Percentiles rank a stretch among this genome's conserved stretches.
Conservation (phyloP, 2,797 vertebrate species). For the Australoheros facetus region DNA sequence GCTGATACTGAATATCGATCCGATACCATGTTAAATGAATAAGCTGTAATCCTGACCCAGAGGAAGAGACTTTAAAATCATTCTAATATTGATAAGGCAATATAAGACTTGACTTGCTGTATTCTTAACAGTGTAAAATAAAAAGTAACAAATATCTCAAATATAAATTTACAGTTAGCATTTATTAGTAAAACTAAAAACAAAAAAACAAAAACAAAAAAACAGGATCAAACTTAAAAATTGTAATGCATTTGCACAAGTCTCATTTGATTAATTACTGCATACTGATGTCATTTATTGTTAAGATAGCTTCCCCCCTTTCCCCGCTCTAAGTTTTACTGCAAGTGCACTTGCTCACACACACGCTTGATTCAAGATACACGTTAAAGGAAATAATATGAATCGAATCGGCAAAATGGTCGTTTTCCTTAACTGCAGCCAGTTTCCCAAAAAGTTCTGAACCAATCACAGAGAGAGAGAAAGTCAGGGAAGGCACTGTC, state of each 20-base stretch:
- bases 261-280: not conserved
- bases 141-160: too few relatives aligned
- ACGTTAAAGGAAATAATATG: not conserved
- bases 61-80: too few relatives aligned
- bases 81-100: not conserved
- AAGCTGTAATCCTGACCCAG: too few relatives aligned
- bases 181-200: too few relatives aligned
- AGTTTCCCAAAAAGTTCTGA: not conserved
- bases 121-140: too few relatives aligned
- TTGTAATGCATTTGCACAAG: not conserved
- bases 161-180: too few relatives aligned
- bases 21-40: too few relatives aligned
- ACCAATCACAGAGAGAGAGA: too few relatives aligned
- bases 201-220: not conserved
- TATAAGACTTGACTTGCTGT: too few relatives aligned
- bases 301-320: accelerated
- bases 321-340: not conserved
- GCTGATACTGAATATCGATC: too few relatives aligned
- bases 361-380: not conserved
- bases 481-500: accelerated
- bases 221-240: not conserved
- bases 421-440: not conserved
- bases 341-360: not conserved
- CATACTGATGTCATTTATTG: not conserved
- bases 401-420: too few relatives aligned